phyloP scores from a whole-genome alignment of 2,888 invertebrate species.

The Folsomia manolachei region DNA sequence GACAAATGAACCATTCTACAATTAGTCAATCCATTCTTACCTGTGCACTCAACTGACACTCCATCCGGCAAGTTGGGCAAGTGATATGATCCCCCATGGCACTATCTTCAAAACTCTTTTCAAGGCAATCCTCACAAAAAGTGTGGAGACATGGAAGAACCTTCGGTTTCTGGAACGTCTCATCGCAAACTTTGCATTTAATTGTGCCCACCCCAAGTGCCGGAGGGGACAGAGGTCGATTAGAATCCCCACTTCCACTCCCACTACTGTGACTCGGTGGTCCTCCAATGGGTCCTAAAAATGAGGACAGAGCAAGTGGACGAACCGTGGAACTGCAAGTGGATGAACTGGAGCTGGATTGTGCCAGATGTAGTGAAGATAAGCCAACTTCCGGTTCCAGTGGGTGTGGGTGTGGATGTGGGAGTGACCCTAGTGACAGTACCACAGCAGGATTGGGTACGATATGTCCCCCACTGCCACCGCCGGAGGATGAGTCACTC shows the following conservation, averaged over 20 bases:
- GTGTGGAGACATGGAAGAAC: slow-evolving; percentile 78
- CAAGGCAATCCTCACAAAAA: slow-evolving; percentile 78
- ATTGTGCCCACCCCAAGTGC: slow-evolving; percentile 41
- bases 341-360: slow-evolving; percentile 83
- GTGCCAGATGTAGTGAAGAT: slow-evolving; percentile 60
- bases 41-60: slow-evolving; percentile 56
- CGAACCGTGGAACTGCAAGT: slow-evolving; percentile 52
- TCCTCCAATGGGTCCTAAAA: slow-evolving; percentile 10
- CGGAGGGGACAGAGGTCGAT: slow-evolving; percentile 9
- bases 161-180: slow-evolving; percentile 71
- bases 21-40: slow-evolving; percentile 17
- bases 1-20: background rate
- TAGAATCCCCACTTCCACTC: slow-evolving; percentile 18
- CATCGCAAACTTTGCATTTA: slow-evolving; percentile 70
- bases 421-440: slow-evolving; percentile 78
- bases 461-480: slow-evolving; percentile 53
- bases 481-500: slow-evolving; percentile 85
- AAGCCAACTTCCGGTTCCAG: slow-evolving; percentile 71
- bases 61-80: slow-evolving; percentile 67
- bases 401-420: too few species aligned
- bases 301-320: slow-evolving; percentile 57
- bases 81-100: slow-evolving; percentile 66
- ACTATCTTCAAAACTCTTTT: slow-evolving; percentile 63
- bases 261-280: slow-evolving; percentile 22
- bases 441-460: background rate